Evolutionary conservation across 2,888 invertebrate species (phyloP), one percentile per base, ranked within the genome.

Genomic region (Ormyrus labotus): DNA sequence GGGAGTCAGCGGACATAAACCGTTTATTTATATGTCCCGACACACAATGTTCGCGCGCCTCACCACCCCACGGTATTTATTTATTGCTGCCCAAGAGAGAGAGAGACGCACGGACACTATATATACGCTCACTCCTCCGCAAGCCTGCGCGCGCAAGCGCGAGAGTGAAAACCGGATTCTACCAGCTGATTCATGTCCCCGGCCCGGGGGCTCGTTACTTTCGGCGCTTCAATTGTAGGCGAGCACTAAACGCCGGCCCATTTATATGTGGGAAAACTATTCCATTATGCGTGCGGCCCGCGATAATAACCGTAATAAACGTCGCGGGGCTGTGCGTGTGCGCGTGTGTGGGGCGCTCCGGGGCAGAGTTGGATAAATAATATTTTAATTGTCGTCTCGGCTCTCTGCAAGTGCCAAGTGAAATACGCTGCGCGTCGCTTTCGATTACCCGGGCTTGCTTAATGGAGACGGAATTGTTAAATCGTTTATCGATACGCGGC

Each of bases 1-100:
- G 84, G 82, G 84, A 81, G 83, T 81, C 57, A 45, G 10, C 84
- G 85, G 86, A 85, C 88, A 89, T 90, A 90, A 90, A 90, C 87
- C 90, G 89, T 90, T 90, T 90, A 90, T 90, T 90, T 90, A 90
- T 90, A 90, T 88, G 90, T 89, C 87, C 89, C 86, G 34, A 87
- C 86, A 81, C 69, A 85, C 86, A 88, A 88, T 88, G 87, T 87
- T 88, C 85, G 84, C 83, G 84, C 82, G 84, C 84, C 83, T 84
- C 75, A 76, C 70, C 76, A 72, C 72, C 63, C 76, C 85, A 84
- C 83, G 84, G 85, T 85, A 88, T 87, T 88, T 88, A 88, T 89
- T 89, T 87, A 87, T 88, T 85, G 83, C 80, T 19, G 51, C 64
- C 47, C 82, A 50, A 74, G 34, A 34, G 34, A 34, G 34, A 34